Evolutionary conservation across 2,113 vertebrate genomes (phyloP).

Genomic region (Saccopteryx bilineata): DNA sequence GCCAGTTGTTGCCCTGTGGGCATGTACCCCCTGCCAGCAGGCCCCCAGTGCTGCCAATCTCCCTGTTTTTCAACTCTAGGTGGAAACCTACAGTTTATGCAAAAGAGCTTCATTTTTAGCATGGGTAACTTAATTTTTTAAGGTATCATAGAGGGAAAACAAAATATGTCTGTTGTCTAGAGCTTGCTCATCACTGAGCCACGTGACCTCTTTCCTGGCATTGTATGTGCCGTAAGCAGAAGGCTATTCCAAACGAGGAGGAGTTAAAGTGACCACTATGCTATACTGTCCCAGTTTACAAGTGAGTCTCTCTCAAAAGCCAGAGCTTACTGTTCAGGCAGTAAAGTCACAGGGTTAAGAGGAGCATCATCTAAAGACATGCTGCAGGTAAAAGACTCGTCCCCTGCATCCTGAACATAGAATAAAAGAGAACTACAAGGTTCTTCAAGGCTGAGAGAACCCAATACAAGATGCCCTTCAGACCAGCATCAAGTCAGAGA

Average conservation of each 20-base stretch:
- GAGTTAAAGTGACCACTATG: not conserved
- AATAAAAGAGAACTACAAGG: not conserved
- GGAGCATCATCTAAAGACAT: not conserved
- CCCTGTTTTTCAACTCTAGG: not conserved
- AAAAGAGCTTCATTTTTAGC: not conserved
- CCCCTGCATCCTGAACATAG: not conserved
- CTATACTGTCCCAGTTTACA: not conserved
- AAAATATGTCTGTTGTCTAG: not conserved
- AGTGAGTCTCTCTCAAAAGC: not conserved
- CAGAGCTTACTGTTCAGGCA: not conserved
- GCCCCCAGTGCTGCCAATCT: rapidly evolving
- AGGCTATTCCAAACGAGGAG: not conserved
- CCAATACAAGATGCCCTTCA: not conserved
- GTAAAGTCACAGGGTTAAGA: not conserved
- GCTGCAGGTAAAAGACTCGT: not conserved
- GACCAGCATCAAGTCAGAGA: not conserved
- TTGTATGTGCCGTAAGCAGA: not conserved
- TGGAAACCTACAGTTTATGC: not conserved
- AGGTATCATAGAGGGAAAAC: not conserved
- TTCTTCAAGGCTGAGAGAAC: not conserved
- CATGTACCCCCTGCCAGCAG: rapidly evolving
- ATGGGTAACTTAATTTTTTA: not conserved
- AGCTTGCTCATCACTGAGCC: not conserved
- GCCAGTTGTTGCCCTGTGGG: not conserved
- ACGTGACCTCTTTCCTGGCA: not conserved